Conservation (phyloP, 2,113 vertebrate species). For the Sebastes schlegelii region DNA sequence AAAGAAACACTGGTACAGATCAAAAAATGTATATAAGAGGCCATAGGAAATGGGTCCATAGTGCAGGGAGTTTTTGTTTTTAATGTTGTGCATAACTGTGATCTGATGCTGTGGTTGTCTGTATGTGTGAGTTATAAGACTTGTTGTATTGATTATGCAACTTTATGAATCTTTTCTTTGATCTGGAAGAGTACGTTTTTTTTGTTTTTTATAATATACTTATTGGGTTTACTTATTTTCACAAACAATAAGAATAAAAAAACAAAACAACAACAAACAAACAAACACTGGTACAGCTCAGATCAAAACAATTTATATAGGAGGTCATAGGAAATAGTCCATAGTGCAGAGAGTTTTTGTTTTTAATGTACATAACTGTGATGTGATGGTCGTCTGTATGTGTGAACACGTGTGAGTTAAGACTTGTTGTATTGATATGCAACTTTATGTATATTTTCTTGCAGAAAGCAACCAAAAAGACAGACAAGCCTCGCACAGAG, state of each 20-base stretch:
- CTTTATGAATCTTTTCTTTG: constrained; percentile 2
- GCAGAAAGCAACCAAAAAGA: constrained; percentile 97
- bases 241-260: too few relatives aligned
- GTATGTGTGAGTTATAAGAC: neutral
- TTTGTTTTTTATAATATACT: too few relatives aligned
- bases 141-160: neutral
- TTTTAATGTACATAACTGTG: neutral
- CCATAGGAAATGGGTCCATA: too few relatives aligned
- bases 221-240: too few relatives aligned
- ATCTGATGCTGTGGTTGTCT: neutral
- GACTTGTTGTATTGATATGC: neutral
- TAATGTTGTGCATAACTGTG: neutral
- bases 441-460: constrained; percentile 3
- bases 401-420: neutral
- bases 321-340: too few relatives aligned
- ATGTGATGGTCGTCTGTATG: neutral
- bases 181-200: too few relatives aligned
- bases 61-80: neutral
- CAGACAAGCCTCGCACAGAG: constrained; percentile 90
- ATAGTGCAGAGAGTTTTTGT: too few relatives aligned
- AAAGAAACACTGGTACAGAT: too few relatives aligned
- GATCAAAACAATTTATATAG: too few relatives aligned
- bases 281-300: too few relatives aligned
- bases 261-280: too few relatives aligned
- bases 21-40: too few relatives aligned